Percentiles rank a stretch among this genome's conserved stretches.
Conservation (phyloP, 2,113 vertebrate genomes). For the Eudyptes chrysolophus region DNA sequence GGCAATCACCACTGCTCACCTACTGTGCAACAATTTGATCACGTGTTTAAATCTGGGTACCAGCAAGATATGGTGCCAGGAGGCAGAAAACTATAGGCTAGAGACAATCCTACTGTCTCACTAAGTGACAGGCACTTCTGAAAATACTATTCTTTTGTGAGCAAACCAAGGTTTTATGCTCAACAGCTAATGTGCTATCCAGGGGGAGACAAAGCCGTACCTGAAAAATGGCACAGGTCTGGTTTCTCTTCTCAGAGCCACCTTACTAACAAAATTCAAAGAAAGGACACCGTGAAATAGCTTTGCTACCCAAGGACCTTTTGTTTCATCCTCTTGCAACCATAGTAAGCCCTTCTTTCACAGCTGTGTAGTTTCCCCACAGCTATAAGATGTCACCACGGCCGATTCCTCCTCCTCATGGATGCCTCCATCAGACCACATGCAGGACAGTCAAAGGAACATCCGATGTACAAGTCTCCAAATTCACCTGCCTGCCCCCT, state of each 20-base stretch:
- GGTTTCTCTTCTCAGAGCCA: not conserved
- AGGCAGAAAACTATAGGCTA: not conserved
- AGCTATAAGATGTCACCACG: not conserved
- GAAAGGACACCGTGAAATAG: not conserved
- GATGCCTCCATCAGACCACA: fast-evolving
- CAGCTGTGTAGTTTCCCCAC: not conserved
- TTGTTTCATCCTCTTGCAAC: not conserved
- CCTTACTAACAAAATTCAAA: not conserved
- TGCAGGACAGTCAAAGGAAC: not conserved
- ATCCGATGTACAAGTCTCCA: not conserved
- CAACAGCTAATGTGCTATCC: not conserved
- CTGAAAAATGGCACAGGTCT: not conserved
- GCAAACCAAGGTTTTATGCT: not conserved
- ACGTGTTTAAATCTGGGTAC: not conserved
- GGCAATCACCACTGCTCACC: not conserved
- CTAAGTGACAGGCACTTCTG: not conserved
- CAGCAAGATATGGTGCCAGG: not conserved
- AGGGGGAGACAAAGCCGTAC: not conserved
- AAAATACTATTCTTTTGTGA: not conserved
- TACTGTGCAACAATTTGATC: not conserved
- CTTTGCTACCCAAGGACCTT: not conserved
- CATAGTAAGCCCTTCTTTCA: not conserved
- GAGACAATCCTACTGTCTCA: not conserved
- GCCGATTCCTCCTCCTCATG: fast-evolving
- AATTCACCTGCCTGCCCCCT: not conserved